A percentile compares a stretch with the other conserved stretches of the same genome.
phyloP scores from a whole-genome alignment of 1,140 invertebrate genomes.

The Drosophila takahashii region DNA sequence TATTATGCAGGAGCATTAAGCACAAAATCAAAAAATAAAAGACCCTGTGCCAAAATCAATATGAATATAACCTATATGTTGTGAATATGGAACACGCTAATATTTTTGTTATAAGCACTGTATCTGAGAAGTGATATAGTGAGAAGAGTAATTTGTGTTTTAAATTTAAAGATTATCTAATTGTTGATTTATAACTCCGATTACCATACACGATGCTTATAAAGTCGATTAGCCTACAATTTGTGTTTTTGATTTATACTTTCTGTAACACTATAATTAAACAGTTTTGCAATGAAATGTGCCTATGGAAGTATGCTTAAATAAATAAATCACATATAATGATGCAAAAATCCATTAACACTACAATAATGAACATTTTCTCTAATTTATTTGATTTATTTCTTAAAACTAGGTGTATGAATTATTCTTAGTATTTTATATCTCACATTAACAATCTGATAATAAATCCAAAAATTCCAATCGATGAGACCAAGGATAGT shows the following conservation, averaged over 20 bases:
- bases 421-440: not conserved
- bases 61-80: not conserved
- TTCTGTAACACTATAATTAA: too few species aligned
- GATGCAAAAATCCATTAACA: not conserved
- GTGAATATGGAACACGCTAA: conserved; percentile 6
- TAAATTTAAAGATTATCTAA: not conserved
- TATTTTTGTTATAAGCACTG: not conserved
- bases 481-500: not conserved
- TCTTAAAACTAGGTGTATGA: not conserved
- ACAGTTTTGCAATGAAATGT: too few species aligned
- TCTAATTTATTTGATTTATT: not conserved
- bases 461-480: conserved; percentile 13
- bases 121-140: not conserved
- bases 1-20: not conserved
- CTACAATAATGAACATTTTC: not conserved
- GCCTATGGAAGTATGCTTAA: too few species aligned
- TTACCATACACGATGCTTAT: not conserved
- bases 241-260: too few species aligned
- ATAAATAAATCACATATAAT: too few species aligned
- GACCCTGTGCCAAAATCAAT: conserved; percentile 8
- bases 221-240: too few species aligned
- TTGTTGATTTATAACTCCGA: not conserved
- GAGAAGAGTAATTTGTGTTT: not conserved
- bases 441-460: not conserved
- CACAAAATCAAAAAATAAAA: not conserved